Base-by-base conservation (phyloP, 1,140 invertebrate species). In the Pectinophora gossypiella region DNA sequence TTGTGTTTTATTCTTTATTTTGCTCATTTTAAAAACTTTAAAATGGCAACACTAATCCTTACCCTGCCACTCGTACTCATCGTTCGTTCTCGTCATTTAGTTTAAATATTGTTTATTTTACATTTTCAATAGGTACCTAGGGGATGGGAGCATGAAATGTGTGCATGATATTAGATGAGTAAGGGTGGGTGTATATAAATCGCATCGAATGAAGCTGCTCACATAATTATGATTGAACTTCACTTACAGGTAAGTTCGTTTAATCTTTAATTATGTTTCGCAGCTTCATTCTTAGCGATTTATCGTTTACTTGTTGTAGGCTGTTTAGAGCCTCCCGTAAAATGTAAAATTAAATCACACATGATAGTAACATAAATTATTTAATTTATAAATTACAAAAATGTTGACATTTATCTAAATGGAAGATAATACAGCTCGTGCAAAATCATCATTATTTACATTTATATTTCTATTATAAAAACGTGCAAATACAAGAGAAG, bases 221-320 rank as follows among this genome's bases (percentile, higher is more conserved):
- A 48, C 19, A 48, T 48, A 48, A 48, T 48, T 36, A 13, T 48
- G 47, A 48, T 48, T 32, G 47, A 48, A 38, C 47, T 48, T 48
- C 47, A 48, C 47, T 18, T 48, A 44, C 42, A 27, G 45, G 47
- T 48, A 48, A 48, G 47, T 48, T 35, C 27, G 47, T 48, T 48
- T 48, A 16, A 48, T 48, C 47, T 10, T 48, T 19, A 35, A 48
- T 48, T 48, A 32, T 32, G 27, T 32, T 32, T 32, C 27, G 27
- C 27, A 32, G 27, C 27, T 32, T 32, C 27, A 32, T 32, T 32
- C 27, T 32, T 32, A 32, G 27, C 27, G 27, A 32, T 32, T 32
- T 32, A 32, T 32, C 2, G 27, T 32, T 32, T 32, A 32, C 27
- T 12, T 32, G 16, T 40, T 40, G 38, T 40, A 35, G 46, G 46